Evolutionary conservation across 2,888 invertebrate genomes (phyloP).

Genomic region (Carcina quercana): DNA sequence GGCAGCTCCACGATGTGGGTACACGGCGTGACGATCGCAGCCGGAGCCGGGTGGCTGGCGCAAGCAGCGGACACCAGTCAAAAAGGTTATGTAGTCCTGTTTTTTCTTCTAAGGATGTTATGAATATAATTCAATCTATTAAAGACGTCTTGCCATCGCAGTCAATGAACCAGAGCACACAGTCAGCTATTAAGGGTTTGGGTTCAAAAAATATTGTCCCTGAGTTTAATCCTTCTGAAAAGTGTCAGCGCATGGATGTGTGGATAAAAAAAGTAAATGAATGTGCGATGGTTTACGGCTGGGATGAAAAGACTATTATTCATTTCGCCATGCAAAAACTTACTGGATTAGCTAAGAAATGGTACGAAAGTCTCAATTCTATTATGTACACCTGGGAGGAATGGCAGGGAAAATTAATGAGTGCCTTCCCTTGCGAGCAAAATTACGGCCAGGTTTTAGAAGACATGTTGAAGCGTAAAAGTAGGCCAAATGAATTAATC

Average conservation of each 20-base stretch:
- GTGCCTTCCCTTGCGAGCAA: constrained; percentile 16
- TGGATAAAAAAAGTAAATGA: constrained; percentile 14
- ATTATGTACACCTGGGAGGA: constrained; percentile 14
- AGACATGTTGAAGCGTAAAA: constrained; percentile 13
- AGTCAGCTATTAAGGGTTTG: not conserved
- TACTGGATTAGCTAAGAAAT: constrained; percentile 14
- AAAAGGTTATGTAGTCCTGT: constrained; percentile 9
- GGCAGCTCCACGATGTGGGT: not conserved
- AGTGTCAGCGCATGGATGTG: constrained; percentile 5
- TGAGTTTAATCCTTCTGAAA: constrained; percentile 8
- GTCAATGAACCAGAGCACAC: not conserved
- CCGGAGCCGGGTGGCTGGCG: not conserved
- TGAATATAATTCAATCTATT: constrained; percentile 4
- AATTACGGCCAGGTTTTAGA: constrained; percentile 17
- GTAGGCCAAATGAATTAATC: constrained; percentile 9
- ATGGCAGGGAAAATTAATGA: constrained; percentile 16
- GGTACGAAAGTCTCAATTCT: constrained; percentile 12
- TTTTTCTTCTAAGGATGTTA: constrained; percentile 7
- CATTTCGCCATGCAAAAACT: constrained; percentile 16
- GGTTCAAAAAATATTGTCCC: constrained; percentile 5
- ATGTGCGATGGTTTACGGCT: constrained; percentile 11
- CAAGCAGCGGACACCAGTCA: not conserved
- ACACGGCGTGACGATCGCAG: not conserved
- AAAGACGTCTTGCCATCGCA: not conserved
- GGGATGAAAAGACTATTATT: constrained; percentile 16